These are phyloP conservation scores for Halocaridina rubra DNA, from an alignment of 2,888 invertebrate genomes.

Conservation along the genomic window DNA sequence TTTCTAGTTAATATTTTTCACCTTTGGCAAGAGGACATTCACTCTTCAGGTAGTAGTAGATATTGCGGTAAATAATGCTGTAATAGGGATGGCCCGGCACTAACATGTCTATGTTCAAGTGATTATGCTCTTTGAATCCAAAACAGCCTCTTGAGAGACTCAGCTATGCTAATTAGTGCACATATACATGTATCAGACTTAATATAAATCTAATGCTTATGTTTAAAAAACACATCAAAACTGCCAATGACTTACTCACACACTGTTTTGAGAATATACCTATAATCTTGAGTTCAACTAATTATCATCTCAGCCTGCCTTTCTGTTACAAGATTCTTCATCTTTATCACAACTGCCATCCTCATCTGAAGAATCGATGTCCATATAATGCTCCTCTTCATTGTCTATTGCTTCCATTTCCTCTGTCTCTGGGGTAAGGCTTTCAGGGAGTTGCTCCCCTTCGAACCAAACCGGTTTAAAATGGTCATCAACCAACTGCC, in stretches of 20 bases:
- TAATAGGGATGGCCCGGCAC: background rate
- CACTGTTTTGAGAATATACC: background rate
- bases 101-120: background rate
- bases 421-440: background rate
- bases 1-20: background rate
- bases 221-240: background rate
- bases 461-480: background rate
- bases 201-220: background rate
- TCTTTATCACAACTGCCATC: background rate
- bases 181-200: background rate
- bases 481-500: background rate
- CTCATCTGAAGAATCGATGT: no score
- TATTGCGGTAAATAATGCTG: background rate
- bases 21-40: background rate
- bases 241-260: background rate
- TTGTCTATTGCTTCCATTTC: background rate
- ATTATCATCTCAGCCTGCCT: background rate
- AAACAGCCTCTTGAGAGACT: no score
- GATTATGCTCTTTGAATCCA: no score
- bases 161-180: no score
- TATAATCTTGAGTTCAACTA: background rate
- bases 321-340: background rate
- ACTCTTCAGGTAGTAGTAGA: background rate
- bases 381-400: background rate
- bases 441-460: slow-evolving; percentile 15